These are phyloP conservation scores for Drosophila orena DNA, from an alignment of 1,140 invertebrate genomes.

Conservation along the genomic window DNA sequence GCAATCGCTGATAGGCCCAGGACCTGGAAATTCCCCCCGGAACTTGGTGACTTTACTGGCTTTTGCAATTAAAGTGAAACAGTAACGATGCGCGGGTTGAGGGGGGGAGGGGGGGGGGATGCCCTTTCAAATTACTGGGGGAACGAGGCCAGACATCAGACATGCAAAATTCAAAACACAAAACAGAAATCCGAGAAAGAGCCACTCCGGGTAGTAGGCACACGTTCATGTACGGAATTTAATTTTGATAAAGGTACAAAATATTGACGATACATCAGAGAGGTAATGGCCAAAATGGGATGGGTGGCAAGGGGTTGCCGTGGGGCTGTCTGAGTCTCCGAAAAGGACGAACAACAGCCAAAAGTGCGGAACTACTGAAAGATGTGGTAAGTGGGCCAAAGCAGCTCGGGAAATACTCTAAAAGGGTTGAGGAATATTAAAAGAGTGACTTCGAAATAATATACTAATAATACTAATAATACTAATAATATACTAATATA, in stretches of 20 bases:
- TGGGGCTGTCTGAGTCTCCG: slow-evolving; percentile 17
- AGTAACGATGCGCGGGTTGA: neutral
- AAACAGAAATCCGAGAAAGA: slow-evolving; percentile 9
- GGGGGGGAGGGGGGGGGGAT: too few species aligned
- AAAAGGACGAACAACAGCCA: slow-evolving; percentile 3
- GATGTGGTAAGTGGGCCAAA: neutral
- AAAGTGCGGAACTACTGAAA: slow-evolving; percentile 9
- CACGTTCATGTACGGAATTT: slow-evolving; percentile 71
- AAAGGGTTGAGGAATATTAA: neutral
- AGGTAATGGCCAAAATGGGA: neutral
- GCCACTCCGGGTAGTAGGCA: slow-evolving; percentile 42
- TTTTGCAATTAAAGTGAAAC: slow-evolving; percentile 31
- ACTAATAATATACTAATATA: too few species aligned
- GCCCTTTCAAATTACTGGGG: neutral
- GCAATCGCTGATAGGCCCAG: slow-evolving; percentile 29
- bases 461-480: too few species aligned
- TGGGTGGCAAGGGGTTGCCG: neutral
- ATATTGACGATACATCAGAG: slow-evolving; percentile 83
- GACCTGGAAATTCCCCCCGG: neutral
- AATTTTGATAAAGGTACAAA: slow-evolving; percentile 84
- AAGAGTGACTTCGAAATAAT: too few species aligned
- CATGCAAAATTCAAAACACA: slow-evolving; percentile 49
- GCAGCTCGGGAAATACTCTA: slow-evolving; percentile 19
- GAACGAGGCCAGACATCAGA: slow-evolving; percentile 39
- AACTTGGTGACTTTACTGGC: neutral